Conservation (phyloP, 2,113 vertebrate species). For the Henicopernis longicauda region DNA sequence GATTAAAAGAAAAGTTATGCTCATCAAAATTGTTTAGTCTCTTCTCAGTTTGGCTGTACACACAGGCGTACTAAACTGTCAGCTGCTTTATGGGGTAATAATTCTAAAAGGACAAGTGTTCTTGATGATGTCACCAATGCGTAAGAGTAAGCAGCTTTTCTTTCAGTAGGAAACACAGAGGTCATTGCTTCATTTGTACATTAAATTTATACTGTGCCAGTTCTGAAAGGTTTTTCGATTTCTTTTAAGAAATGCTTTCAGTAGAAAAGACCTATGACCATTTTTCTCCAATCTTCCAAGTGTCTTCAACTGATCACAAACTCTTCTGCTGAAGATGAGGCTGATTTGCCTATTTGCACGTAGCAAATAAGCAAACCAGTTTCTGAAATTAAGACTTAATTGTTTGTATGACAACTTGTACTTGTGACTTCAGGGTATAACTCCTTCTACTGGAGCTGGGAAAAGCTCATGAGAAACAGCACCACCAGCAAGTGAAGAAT, state of each 20-base stretch:
- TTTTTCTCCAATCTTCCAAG: neutral
- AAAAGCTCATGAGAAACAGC: neutral
- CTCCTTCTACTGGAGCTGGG: neutral
- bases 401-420: neutral
- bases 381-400: neutral
- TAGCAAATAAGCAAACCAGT: neutral
- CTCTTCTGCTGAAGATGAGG: neutral
- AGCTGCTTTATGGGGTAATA: neutral
- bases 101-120: neutral
- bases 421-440: neutral
- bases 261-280: neutral
- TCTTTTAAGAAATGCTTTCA: neutral
- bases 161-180: neutral
- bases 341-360: neutral
- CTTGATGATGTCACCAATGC: neutral
- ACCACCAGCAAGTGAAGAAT: neutral
- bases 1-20: neutral
- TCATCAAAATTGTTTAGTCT: neutral
- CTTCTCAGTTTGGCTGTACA: neutral
- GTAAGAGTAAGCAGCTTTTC: neutral
- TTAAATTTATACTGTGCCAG: neutral
- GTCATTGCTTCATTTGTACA: neutral
- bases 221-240: neutral
- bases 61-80: neutral
- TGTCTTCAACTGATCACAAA: neutral